phyloP scores from a whole-genome alignment of 1,140 invertebrate species.

The Caenorhabditis latens region DNA sequence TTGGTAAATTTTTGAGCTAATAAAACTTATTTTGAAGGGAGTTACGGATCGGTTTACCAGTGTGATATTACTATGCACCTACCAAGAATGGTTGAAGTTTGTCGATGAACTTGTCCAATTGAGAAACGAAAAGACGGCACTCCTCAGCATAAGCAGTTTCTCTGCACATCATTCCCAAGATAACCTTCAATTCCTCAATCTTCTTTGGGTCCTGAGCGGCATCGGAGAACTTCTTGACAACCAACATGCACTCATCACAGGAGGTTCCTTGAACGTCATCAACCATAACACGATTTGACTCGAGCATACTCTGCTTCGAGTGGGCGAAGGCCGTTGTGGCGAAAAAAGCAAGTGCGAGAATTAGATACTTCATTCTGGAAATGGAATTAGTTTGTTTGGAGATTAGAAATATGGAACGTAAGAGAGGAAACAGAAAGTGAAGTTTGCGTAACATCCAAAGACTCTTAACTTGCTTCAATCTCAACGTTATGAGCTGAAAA shows the following conservation, averaged over 20 bases:
- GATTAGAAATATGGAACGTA: too few species aligned
- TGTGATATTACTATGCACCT: neutral
- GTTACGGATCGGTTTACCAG: too few species aligned
- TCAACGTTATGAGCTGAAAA: too few species aligned
- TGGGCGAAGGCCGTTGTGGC: neutral
- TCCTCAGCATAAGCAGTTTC: conserved; percentile 75
- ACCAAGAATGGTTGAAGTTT: conserved; percentile 74
- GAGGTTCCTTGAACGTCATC: conserved; percentile 53
- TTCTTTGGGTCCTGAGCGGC: conserved; percentile 74
- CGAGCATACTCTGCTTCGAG: conserved; percentile 59
- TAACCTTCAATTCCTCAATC: conserved; percentile 72
- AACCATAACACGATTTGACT: conserved; percentile 61
- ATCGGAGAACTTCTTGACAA: conserved; percentile 72
- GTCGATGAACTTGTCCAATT: conserved; percentile 73
- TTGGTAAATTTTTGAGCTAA: too few species aligned
- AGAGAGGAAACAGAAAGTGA: too few species aligned
- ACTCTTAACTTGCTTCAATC: too few species aligned
- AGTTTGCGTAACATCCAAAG: too few species aligned
- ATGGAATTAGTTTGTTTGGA: too few species aligned
- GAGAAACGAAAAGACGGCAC: conserved; percentile 73
- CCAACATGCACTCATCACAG: conserved; percentile 69
- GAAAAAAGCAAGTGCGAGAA: conserved; percentile 31
- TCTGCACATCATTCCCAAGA: conserved; percentile 71
- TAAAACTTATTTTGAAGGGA: too few species aligned
- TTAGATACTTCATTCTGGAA: conserved; percentile 26